Evolutionary conservation across 2,888 invertebrate species (phyloP).

Genomic region (Seira ritae): DNA sequence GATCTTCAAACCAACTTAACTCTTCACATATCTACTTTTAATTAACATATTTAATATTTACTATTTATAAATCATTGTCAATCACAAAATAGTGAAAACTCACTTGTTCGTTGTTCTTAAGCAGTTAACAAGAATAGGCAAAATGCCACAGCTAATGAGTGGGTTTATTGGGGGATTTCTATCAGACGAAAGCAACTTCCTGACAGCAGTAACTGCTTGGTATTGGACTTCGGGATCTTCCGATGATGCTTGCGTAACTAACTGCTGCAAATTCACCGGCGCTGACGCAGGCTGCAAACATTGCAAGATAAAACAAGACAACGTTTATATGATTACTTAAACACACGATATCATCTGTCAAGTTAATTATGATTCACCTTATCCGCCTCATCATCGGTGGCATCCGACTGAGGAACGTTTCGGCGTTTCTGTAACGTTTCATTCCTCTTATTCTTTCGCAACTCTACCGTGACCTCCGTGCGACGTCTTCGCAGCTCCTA

Average conservation of each 20-base stretch:
- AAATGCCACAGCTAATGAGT: conserved; percentile 89
- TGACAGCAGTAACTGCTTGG: conserved; percentile 86
- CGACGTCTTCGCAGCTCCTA: conserved; percentile 98
- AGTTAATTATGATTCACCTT: conserved; percentile 24
- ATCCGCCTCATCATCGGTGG: conserved; percentile 75
- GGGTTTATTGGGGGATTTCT: conserved; percentile 93
- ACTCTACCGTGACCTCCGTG: conserved; percentile 96
- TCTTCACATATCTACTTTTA: too few species aligned
- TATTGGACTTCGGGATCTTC: conserved; percentile 69
- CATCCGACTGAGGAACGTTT: conserved; percentile 93
- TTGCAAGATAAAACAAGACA: too few species aligned
- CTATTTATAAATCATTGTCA: conserved; percentile 12
- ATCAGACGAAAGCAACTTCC: conserved; percentile 91
- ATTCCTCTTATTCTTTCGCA: conserved; percentile 98
- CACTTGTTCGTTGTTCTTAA: conserved; percentile 68
- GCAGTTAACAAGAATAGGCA: conserved; percentile 79
- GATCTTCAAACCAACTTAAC: not conserved
- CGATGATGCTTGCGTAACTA: conserved; percentile 69
- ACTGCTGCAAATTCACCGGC: conserved; percentile 68
- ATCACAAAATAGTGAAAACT: conserved; percentile 22
- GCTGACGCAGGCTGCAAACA: conserved; percentile 58
- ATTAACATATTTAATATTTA: conserved; percentile 1
- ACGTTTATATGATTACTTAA: too few species aligned
- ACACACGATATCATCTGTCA: too few species aligned
- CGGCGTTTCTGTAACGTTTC: conserved; percentile 96